These are phyloP conservation scores for Hypotaenidia okinawae DNA, from an alignment of 2,797 vertebrate genomes.

Conservation along the genomic window DNA sequence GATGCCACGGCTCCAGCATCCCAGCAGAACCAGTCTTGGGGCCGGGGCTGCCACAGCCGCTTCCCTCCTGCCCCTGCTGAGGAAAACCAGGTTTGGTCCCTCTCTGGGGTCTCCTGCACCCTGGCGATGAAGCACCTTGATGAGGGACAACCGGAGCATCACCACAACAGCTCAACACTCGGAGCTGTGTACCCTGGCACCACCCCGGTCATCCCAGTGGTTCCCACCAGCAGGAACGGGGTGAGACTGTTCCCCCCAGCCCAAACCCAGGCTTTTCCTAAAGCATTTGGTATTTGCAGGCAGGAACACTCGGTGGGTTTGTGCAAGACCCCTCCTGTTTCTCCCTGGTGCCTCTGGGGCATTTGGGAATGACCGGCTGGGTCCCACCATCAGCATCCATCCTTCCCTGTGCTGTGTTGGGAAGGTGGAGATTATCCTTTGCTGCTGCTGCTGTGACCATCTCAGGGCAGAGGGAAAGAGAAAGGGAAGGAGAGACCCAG, in stretches of 20 bases:
- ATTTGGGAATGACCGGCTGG: background rate
- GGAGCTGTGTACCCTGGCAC: background rate
- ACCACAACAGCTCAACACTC: rapidly evolving
- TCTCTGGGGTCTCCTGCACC: background rate
- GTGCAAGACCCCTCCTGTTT: background rate
- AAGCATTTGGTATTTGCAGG: background rate
- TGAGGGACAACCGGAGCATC: background rate
- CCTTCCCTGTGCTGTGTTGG: background rate
- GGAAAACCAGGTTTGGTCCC: rapidly evolving
- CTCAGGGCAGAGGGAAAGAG: rapidly evolving
- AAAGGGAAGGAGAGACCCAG: background rate
- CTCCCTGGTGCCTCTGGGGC: background rate
- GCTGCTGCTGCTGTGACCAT: rapidly evolving
- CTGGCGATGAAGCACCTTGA: background rate
- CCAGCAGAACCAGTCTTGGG: rapidly evolving
- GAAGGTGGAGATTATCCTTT: background rate
- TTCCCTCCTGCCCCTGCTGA: rapidly evolving
- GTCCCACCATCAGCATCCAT: background rate
- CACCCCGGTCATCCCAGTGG: background rate
- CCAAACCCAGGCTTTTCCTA: rapidly evolving
- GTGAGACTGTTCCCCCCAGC: background rate
- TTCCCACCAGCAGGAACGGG: background rate
- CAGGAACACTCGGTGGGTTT: rapidly evolving
- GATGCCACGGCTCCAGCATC: background rate
- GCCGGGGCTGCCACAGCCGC: rapidly evolving